Evolutionary conservation across 2,888 invertebrate genomes (phyloP).

Genomic region (Chromoteleia sp.): DNA sequence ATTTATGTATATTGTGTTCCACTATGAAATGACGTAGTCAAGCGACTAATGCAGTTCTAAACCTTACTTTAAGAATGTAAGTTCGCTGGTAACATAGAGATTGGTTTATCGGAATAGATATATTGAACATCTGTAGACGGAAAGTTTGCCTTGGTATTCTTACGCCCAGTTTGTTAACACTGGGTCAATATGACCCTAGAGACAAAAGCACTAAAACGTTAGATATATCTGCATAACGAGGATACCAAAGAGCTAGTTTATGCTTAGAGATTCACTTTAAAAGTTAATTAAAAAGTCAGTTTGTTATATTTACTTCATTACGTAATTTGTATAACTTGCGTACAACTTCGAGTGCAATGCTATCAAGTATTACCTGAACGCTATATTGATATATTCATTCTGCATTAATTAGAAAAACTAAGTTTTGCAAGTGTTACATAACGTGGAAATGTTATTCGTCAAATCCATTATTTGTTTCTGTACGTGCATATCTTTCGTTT

Average conservation of each 20-base stretch:
- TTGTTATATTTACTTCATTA: conserved; percentile 42
- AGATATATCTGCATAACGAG: conserved; percentile 37
- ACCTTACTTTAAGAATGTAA: no score
- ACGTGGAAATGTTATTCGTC: no score
- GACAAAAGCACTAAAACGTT: conserved; percentile 34
- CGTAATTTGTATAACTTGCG: neutral
- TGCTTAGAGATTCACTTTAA: conserved; percentile 37
- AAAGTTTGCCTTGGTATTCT: conserved; percentile 7
- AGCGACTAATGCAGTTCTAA: no score
- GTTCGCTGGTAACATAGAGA: no score
- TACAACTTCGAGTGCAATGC: neutral
- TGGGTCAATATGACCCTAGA: conserved; percentile 37
- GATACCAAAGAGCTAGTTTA: conserved; percentile 13
- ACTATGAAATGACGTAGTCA: no score
- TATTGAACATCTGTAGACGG: neutral
- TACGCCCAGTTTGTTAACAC: conserved; percentile 38
- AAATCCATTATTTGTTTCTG: no score
- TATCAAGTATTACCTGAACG: neutral
- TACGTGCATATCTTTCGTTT: no score
- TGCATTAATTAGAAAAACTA: no score
- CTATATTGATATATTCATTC: neutral
- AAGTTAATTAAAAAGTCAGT: conserved; percentile 40
- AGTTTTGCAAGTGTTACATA: no score
- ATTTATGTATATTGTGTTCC: no score
- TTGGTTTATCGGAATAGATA: neutral